Evolutionary conservation across 2,113 vertebrate species (phyloP), one percentile per base, ranked within the genome.

Genomic region (Cyanoderma ruficeps): DNA sequence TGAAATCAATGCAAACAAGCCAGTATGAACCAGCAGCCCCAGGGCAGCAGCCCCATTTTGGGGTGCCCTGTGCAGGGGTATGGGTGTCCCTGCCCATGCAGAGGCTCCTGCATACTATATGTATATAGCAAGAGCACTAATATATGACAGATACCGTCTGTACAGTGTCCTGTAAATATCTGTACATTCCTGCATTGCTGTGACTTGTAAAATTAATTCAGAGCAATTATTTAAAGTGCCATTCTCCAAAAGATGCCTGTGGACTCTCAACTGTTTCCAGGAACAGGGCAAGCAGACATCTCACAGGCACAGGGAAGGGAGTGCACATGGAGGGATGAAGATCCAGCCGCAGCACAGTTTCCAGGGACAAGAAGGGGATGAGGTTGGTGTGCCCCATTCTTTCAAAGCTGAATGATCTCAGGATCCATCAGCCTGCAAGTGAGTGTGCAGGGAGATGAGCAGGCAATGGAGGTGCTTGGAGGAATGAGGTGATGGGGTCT

Each of bases 71-170:
- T 1, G 3, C 0, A 0, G 61, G 64, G 42, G 8, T 3, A 21
- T n/a, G 27, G 71, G 63, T 33, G 15, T 25, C 35, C 42, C 12
- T 23, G n/a, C 25, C 60, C 0, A 0, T 4, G 33, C 19, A 30
- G 60, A 60, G 67, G 64, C 39, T 47, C 44, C 80, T 2, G 3
- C n/a, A 53, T 96, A 97, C 61, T 24, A 96, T 97, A 96, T 97
- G 97, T 97, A 97, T 61, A 97, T 97, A 97, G 68, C 25, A 13
- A 95, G 87, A 96, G 91, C 79, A 76, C 86, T 97, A 97, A 97
- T 97, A 96, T 97, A 96, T 97, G 89, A 16, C 47, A 65, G 76
- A 92, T 80, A 37, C 15, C 0, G 0, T 33, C 74, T 89, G 95
- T 85, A 88, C 52, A 47, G 52, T 23, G 59, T 13, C 53, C 55